A percentile compares a stretch with the other conserved stretches of the same genome.
These are phyloP conservation scores for Oreohelix idahoensis DNA, from an alignment of 1,140 invertebrate genomes.

Conservation along the genomic window DNA sequence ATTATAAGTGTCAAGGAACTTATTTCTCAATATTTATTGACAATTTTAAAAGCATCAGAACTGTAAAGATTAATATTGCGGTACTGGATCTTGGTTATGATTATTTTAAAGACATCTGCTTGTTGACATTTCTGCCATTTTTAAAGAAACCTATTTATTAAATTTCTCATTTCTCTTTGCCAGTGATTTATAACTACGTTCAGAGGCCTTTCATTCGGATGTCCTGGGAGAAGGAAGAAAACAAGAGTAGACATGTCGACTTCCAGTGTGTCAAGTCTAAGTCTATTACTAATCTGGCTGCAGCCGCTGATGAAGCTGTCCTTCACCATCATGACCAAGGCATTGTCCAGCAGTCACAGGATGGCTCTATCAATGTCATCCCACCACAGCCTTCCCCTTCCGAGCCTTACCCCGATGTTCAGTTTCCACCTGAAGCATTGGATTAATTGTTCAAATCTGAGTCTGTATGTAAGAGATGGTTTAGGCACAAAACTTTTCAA, in stretches of 20 bases:
- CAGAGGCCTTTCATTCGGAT: constrained; percentile 99
- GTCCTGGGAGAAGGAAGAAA: constrained; percentile 99
- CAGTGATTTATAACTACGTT: constrained; percentile 99
- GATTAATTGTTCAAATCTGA: constrained; percentile 4
- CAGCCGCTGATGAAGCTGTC: constrained; percentile 50
- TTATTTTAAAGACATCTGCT: too few species aligned
- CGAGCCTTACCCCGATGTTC: constrained; percentile 72
- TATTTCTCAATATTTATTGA: too few species aligned
- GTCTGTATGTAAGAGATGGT: too few species aligned
- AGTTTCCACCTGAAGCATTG: constrained; percentile 67
- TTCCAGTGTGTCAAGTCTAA: constrained; percentile 81
- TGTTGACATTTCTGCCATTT: too few species aligned
- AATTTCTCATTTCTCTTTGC: too few species aligned
- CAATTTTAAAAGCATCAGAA: too few species aligned
- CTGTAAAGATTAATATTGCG: too few species aligned
- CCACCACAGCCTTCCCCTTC: constrained; percentile 72
- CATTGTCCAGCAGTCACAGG: constrained; percentile 76
- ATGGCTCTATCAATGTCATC: constrained; percentile 64
- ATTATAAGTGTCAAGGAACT: too few species aligned
- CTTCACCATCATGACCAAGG: constrained; percentile 85
- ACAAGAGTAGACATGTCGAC: constrained; percentile 98
- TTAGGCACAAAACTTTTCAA: too few species aligned
- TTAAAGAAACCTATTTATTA: too few species aligned
- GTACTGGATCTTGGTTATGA: too few species aligned
- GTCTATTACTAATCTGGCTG: constrained; percentile 72